These are phyloP conservation scores for Morphnarchus princeps DNA, from an alignment of 2,113 vertebrate genomes.

Conservation along the genomic window DNA sequence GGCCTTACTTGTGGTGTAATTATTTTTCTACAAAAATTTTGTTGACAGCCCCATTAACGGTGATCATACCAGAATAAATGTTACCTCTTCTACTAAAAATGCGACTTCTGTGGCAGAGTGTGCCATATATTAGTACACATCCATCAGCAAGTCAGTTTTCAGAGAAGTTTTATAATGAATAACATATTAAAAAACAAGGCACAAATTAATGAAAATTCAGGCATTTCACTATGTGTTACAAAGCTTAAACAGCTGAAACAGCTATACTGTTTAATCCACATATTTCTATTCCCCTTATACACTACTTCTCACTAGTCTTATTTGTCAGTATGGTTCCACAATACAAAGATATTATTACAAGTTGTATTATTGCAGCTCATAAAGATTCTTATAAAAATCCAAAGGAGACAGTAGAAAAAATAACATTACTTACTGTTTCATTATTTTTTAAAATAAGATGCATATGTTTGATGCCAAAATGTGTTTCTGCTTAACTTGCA, in stretches of 20 bases:
- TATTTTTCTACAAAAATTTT: conserved; percentile 78
- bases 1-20: conserved; percentile 64
- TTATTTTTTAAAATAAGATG: background rate
- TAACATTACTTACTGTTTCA: background rate
- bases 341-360: background rate
- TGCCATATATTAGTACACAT: conserved; percentile 49
- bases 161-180: conserved; percentile 64
- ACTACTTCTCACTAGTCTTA: background rate
- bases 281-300: background rate
- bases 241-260: conserved; percentile 9
- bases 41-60: conserved; percentile 76
- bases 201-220: conserved; percentile 21
- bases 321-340: background rate
- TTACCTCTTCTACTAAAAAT: conserved; percentile 65
- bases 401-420: conserved; percentile 6
- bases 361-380: background rate
- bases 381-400: conserved; percentile 1
- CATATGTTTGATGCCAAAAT: background rate
- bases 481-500: background rate
- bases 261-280: background rate
- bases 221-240: background rate
- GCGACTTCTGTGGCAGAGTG: conserved; percentile 52
- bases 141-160: conserved; percentile 14
- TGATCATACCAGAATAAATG: conserved; percentile 72
- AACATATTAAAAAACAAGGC: conserved; percentile 61